Conservation (phyloP, 2,888 invertebrate genomes). For the Endotricha flammealis region DNA sequence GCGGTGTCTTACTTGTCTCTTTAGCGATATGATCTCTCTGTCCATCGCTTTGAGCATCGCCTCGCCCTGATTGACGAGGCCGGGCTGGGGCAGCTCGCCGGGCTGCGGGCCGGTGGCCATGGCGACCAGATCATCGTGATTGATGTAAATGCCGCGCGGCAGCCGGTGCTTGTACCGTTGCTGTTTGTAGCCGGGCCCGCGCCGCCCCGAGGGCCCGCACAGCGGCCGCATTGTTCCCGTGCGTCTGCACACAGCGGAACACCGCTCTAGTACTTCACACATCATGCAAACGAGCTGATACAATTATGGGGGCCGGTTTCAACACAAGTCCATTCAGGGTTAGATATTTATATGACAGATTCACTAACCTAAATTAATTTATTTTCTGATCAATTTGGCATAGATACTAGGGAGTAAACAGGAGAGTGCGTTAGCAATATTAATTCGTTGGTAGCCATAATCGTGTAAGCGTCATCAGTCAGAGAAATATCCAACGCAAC, state of each 20-base stretch:
- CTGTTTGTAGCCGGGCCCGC: slow-evolving; percentile 73
- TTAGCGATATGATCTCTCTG: slow-evolving; percentile 94
- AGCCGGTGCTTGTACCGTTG: slow-evolving; percentile 88
- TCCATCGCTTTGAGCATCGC: slow-evolving; percentile 94
- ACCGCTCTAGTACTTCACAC: slow-evolving; percentile 13
- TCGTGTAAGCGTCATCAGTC: too few species aligned
- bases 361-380: too few species aligned
- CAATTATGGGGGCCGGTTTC: slow-evolving; percentile 39
- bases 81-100: slow-evolving; percentile 72
- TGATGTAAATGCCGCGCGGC: slow-evolving; percentile 97
- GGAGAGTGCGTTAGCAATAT: too few species aligned
- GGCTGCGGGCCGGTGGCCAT: slow-evolving; percentile 88
- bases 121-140: slow-evolving; percentile 96
- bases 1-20: slow-evolving; percentile 91
- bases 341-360: too few species aligned
- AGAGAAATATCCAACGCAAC: too few species aligned
- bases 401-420: too few species aligned
- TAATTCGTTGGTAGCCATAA: too few species aligned
- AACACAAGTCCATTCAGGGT: too few species aligned
- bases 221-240: slow-evolving; percentile 89
- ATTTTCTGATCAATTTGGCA: too few species aligned
- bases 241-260: slow-evolving; percentile 79
- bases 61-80: slow-evolving; percentile 82
- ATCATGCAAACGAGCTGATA: slow-evolving; percentile 14
- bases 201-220: slow-evolving; percentile 82